Percentiles rank a stretch among this genome's conserved stretches.
Evolutionary conservation across 2,797 vertebrate genomes (phyloP).

Genomic region (Oceanodroma leucorhoa): DNA sequence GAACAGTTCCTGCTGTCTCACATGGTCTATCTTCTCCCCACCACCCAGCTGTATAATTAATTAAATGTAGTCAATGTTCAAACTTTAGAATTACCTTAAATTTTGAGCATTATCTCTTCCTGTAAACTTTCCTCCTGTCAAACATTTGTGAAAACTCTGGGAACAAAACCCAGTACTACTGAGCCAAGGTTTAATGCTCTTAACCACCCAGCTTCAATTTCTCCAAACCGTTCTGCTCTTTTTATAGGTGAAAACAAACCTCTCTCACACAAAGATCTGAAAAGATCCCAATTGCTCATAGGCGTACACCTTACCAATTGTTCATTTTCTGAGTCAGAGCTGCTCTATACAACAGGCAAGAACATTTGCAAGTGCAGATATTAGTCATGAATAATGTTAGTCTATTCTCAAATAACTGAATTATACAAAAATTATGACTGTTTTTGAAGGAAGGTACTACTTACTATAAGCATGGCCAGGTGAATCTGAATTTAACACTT

Average conservation of each 20-base stretch:
- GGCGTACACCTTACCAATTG: neutral
- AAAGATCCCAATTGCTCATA: neutral
- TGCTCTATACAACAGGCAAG: neutral
- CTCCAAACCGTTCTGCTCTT: neutral
- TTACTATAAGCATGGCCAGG: neutral
- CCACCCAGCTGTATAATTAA: neutral
- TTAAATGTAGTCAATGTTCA: neutral
- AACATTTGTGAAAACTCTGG: neutral
- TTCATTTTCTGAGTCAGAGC: constrained; percentile 11
- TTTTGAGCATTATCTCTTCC: neutral
- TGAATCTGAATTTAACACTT: neutral
- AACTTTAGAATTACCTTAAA: neutral
- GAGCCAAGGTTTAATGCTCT: neutral
- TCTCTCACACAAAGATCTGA: neutral
- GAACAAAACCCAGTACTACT: neutral
- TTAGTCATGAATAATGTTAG: neutral
- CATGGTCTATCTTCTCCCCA: neutral
- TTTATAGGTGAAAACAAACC: neutral
- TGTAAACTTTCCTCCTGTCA: neutral
- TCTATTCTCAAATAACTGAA: neutral
- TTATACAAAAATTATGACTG: neutral
- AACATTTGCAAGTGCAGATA: neutral
- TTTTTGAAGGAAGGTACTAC: neutral
- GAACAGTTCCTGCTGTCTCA: neutral
- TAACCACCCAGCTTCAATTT: neutral